These are phyloP conservation scores for Macroglossus sobrinus DNA, from an alignment of 2,113 vertebrate genomes.

Conservation along the genomic window DNA sequence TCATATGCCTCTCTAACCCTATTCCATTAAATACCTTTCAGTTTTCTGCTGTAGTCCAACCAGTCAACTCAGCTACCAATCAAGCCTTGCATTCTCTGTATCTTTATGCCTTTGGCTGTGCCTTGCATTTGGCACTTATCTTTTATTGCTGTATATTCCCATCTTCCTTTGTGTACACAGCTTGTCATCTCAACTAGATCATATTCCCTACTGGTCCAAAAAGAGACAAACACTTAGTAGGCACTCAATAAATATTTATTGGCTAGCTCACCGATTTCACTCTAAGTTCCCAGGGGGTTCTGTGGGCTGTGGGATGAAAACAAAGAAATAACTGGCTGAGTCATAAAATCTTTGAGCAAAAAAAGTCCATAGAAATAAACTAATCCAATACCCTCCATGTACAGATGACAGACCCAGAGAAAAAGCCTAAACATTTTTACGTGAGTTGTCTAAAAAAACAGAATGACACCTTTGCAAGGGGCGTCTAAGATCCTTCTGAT, in stretches of 20 bases:
- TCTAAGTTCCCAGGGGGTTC: slow-evolving; percentile 45
- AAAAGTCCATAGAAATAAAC: slow-evolving; percentile 52
- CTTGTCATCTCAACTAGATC: not conserved
- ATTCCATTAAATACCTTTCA: not conserved
- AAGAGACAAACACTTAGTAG: slow-evolving; percentile 61
- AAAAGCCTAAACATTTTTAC: slow-evolving; percentile 28
- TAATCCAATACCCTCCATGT: slow-evolving; percentile 31
- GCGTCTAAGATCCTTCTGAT: not conserved
- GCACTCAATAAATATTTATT: slow-evolving; percentile 70
- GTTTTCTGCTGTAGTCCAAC: not conserved
- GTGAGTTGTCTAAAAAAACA: slow-evolving; percentile 21
- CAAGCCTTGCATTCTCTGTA: not conserved
- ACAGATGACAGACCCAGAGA: slow-evolving; percentile 50
- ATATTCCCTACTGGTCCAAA: slow-evolving; percentile 34
- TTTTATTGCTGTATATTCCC: not conserved
- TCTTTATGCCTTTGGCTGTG: not conserved
- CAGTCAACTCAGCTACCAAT: not conserved
- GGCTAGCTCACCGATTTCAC: slow-evolving; percentile 44
- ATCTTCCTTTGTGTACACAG: not conserved
- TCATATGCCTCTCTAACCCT: not conserved
- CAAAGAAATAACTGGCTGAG: slow-evolving; percentile 71
- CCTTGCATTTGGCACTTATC: not conserved
- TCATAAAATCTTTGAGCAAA: slow-evolving; percentile 68
- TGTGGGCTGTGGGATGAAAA: slow-evolving; percentile 57
- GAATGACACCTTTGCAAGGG: not conserved